A percentile compares a stretch with the other conserved stretches of the same genome.
Evolutionary conservation across 2,888 invertebrate genomes (phyloP).

Genomic region (Crocallis elinguaria): DNA sequence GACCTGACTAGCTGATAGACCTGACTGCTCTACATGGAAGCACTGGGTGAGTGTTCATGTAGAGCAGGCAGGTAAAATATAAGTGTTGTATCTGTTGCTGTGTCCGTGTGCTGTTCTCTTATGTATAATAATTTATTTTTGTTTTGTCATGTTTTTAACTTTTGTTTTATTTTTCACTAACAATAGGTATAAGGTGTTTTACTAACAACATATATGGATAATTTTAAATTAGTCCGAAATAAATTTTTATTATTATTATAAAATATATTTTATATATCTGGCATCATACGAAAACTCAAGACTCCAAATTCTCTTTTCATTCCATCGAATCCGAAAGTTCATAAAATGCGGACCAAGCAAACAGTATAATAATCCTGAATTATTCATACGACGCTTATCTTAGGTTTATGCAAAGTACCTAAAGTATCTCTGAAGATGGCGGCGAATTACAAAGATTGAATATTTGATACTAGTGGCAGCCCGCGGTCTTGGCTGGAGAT

Average conservation of each 20-base stretch:
- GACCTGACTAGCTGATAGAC: no score
- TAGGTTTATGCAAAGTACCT: conserved; percentile 33
- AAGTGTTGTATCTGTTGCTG: no score
- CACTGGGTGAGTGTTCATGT: no score
- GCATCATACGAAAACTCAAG: background rate
- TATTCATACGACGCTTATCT: conserved; percentile 35
- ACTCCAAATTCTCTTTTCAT: background rate
- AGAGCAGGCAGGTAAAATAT: no score
- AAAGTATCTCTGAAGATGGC: conserved; percentile 20
- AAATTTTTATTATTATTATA: background rate
- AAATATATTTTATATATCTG: background rate
- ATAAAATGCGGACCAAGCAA: conserved; percentile 3
- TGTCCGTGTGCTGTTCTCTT: no score
- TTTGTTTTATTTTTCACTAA: no score
- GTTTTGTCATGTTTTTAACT: no score
- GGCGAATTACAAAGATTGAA: conserved; percentile 28
- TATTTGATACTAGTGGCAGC: conserved; percentile 16
- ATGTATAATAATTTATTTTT: no score
- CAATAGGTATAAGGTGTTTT: no score
- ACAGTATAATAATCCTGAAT: conserved; percentile 31
- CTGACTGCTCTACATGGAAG: no score
- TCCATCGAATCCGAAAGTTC: background rate
- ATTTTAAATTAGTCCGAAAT: no score
- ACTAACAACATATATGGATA: no score
- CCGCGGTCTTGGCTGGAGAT: background rate